Conservation (phyloP, 2,797 vertebrate species). For the Manis crassicaudata region DNA sequence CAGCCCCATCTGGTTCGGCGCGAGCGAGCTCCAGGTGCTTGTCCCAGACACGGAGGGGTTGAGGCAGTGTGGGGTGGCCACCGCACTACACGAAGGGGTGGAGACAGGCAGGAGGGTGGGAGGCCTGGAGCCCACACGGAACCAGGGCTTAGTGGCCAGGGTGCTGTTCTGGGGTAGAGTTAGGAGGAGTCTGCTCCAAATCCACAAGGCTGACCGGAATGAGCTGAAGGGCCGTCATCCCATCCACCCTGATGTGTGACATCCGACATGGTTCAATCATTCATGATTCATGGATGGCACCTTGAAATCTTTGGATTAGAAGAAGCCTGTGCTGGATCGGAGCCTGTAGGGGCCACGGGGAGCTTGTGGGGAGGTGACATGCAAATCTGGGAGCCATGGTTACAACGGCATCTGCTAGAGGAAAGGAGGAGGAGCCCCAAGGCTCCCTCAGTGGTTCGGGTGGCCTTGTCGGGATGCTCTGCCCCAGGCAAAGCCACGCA, state of each 20-base stretch:
- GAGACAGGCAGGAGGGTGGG: not conserved
- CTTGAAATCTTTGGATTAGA: not conserved
- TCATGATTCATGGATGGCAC: not conserved
- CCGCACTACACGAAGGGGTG: accelerated
- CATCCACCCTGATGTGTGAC: not conserved
- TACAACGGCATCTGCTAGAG: not conserved
- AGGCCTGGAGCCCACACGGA: not conserved
- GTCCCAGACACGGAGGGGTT: too few species aligned
- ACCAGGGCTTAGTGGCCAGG: not conserved
- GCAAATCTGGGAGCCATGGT: not conserved
- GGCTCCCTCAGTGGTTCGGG: too few species aligned
- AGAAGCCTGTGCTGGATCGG: not conserved
- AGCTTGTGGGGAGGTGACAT: not conserved
- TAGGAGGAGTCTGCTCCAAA: not conserved
- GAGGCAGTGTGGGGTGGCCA: not conserved
- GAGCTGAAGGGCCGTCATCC: not conserved
- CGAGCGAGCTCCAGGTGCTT: not conserved
- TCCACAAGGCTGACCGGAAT: accelerated
- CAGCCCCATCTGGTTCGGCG: not conserved
- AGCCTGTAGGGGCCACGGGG: not conserved
- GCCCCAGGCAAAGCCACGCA: accelerated
- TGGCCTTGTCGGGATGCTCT: not conserved
- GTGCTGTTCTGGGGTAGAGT: not conserved
- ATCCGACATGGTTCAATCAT: not conserved
- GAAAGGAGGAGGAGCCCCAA: not conserved